Base-by-base conservation (phyloP, 2,113 vertebrate species). In the Zeus faber region DNA sequence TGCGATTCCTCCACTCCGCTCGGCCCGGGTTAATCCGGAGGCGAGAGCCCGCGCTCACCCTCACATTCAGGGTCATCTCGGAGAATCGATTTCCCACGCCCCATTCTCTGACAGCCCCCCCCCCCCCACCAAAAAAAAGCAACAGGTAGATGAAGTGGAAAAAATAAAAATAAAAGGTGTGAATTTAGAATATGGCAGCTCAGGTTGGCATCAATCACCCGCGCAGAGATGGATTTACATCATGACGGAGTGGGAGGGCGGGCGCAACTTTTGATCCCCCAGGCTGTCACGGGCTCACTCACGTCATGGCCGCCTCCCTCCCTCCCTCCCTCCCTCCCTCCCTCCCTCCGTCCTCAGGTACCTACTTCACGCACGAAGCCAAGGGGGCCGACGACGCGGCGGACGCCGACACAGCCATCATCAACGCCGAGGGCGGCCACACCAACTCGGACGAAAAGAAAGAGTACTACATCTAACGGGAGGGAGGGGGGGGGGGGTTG, bases 331-430 rank as follows among this genome's bases (percentile, higher is more conserved):
- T 11, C 8, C 8, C 8, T 11, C 31, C 31, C 26, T 11, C 29
- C 29, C 31, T 2, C 31, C 62, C 61, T 53, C 51, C 82, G 81
- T 41, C 83, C 81, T 49, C 91, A 98, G 96, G 95, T 86, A 98
- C 95, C 72, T 99, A 98, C 88, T 98, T 99, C 90, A 98, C 95
- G 48, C 97, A 99, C 18, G 96, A 99, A 94, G 96, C 97, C 88
- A 98, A 99, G 92, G 97, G 97, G 80, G 97, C 97, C 6, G 97
- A 99, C 22, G 97, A 99, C 27, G 96, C 96, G 0, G 96, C 96
- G 44, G 97, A 98, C 39, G 97, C 97, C 44, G 97, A 99, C 82
- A 98, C 97, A 61, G 96, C 97, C 81, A 99, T 99, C 89, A 98
- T 99, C 92, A 99, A 99, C 25, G 97, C 97, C 44, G 97, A 99